A percentile compares a stretch with the other conserved stretches of the same genome.
These are phyloP conservation scores for Cynocephalus volans DNA, from an alignment of 2,113 vertebrate genomes.

Conservation along the genomic window DNA sequence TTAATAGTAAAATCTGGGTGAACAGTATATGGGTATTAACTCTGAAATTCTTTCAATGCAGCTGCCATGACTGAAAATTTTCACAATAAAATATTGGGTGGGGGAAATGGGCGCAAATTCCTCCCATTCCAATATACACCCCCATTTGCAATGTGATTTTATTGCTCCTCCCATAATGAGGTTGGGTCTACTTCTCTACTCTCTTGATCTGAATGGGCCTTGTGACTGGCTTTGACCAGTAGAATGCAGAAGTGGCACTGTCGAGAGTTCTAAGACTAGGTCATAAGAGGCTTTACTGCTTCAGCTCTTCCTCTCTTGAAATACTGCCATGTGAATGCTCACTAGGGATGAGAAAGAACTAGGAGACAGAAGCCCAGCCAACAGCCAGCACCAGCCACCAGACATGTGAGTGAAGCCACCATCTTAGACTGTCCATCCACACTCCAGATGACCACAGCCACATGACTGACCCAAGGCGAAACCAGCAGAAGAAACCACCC, in stretches of 20 bases:
- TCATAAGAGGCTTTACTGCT: background rate
- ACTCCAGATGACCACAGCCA: conserved; percentile 3
- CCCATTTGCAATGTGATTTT: background rate
- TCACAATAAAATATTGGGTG: background rate
- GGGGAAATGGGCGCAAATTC: background rate
- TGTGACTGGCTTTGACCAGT: conserved; percentile 34
- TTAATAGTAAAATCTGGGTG: background rate
- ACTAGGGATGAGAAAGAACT: background rate
- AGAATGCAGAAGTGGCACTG: background rate
- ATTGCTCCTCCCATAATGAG: background rate
- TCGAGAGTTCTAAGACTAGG: background rate
- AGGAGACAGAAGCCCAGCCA: background rate
- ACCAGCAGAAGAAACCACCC: conserved; percentile 45
- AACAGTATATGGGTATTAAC: background rate
- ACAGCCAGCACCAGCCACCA: background rate
- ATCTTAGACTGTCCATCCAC: background rate
- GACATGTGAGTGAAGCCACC: background rate
- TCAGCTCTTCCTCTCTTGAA: conserved; percentile 12
- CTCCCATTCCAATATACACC: background rate
- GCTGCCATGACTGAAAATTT: conserved; percentile 17
- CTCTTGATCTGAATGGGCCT: background rate
- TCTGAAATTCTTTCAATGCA: conserved; percentile 57
- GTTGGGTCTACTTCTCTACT: background rate
- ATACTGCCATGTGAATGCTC: background rate
- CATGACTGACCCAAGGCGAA: background rate